Conservation (phyloP, 2,888 invertebrate species). For the Gari tellinella region DNA sequence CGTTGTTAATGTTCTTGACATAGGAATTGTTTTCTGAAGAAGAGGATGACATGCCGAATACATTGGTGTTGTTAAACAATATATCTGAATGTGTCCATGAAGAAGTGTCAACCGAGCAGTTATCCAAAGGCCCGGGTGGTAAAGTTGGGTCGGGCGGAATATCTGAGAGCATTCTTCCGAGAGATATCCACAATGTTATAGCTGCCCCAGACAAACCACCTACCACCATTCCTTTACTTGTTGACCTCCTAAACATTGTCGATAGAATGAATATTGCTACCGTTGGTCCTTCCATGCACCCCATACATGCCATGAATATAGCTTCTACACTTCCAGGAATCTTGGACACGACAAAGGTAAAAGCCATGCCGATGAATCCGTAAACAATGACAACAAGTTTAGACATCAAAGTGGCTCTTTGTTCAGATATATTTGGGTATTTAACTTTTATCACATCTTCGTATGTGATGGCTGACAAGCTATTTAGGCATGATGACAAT, state of each 20-base stretch:
- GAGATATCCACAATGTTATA: conserved; percentile 5
- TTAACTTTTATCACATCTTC: conserved; percentile 25
- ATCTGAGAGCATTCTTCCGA: conserved; percentile 2
- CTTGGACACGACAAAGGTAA: conserved; percentile 22
- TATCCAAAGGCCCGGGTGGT: conserved; percentile 12
- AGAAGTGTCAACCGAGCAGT: no score
- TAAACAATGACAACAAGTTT: conserved; percentile 18
- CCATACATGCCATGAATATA: conserved; percentile 24
- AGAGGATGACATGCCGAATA: no score
- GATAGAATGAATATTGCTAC: conserved; percentile 33
- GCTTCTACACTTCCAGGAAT: conserved; percentile 18
- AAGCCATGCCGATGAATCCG: conserved; percentile 18
- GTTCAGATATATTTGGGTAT: conserved; percentile 13
- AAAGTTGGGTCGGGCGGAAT: conserved; percentile 4
- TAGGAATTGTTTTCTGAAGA: no score
- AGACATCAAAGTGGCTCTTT: conserved; percentile 8
- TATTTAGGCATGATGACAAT: conserved; percentile 42
- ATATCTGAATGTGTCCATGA: no score
- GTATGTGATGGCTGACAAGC: conserved; percentile 29
- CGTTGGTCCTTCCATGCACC: conserved; percentile 30
- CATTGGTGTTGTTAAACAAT: no score
- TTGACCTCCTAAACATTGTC: conserved; percentile 14
- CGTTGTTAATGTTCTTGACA: no score
- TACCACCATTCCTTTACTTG: conserved; percentile 29
- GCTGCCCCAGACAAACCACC: conserved; percentile 5